Evolutionary conservation across 2,797 vertebrate species (phyloP), one percentile per base, ranked within the genome.

Genomic region (Hoplostethus mediterraneus): DNA sequence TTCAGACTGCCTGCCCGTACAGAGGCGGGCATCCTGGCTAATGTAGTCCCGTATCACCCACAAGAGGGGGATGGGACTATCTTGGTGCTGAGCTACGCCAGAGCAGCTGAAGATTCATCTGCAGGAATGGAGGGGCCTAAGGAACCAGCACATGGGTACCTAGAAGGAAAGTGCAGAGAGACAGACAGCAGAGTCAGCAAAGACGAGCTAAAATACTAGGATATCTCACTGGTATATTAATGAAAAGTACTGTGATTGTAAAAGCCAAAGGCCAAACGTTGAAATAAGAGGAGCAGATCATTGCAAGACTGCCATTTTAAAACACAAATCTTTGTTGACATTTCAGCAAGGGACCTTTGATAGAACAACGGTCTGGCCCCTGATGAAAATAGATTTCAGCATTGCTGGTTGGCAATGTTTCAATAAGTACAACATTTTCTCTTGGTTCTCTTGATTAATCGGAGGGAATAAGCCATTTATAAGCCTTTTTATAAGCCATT

Each of bases 1-100:
- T 99, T 99, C 92, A 99, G 96, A 94, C 96, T 99, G 94, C 97
- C 98, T 83, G 98, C 97, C 94, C 97, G 95, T 92, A 93, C 97
- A 89, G 97, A 98, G 93, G 97, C 95, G 95, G 98, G 98, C 98
- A 99, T 99, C 95, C 96, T 98, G 95, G 66, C 67, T 63, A 65
- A 64, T 55, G 83, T 78, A 83, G 91, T 89, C 89, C 90, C 89
- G 63, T 77, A 62, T 95, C 96, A 93, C 95, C 89, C 91, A 73
- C 75, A 51, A 68, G 66, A 62, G 84, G 80, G 89, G 86, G 90
- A 86, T 14, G 92, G 92, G 94, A 97, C 96, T 97, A 97, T 97
- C 97, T 98, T 94, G 95, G 94, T 94, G 95, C 95, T 95, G 94
- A 94, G 95, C 95, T 93, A 92, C 93, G 92, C 94, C 87, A 78